Percentiles rank a stretch among this genome's conserved stretches.
Conservation (phyloP, 2,888 invertebrate genomes). For the Shargacucullia verbasci region DNA sequence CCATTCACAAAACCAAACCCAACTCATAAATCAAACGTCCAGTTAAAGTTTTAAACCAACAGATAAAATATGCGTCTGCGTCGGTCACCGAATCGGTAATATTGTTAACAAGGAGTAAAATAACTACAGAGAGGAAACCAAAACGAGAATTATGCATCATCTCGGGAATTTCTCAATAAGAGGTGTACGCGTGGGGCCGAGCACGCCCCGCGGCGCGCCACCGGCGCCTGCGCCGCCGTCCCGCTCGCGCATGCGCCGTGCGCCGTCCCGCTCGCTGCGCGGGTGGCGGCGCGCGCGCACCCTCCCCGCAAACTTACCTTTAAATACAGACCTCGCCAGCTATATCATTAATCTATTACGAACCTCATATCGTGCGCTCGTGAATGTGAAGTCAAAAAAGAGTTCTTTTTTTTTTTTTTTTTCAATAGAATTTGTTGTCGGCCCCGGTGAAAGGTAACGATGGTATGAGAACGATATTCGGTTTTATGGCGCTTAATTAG, state of each 20-base stretch:
- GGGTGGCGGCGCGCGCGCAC: slow-evolving; percentile 65
- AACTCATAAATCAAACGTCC: slow-evolving; percentile 73
- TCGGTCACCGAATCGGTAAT: slow-evolving; percentile 85
- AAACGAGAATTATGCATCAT: slow-evolving; percentile 86
- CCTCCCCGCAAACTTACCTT: slow-evolving; percentile 66
- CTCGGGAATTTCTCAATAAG: slow-evolving; percentile 88
- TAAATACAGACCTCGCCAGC: slow-evolving; percentile 81
- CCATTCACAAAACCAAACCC: slow-evolving; percentile 50
- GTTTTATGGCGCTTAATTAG: slow-evolving; percentile 87
- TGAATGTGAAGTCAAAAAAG: slow-evolving; percentile 68
- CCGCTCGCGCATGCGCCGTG: slow-evolving; percentile 66
- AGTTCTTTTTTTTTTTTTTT: slow-evolving; percentile 61
- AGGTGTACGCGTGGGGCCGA: slow-evolving; percentile 84
- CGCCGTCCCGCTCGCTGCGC: slow-evolving; percentile 62
- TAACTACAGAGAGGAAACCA: slow-evolving; percentile 78
- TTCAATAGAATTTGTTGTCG: slow-evolving; percentile 73
- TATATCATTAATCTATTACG: slow-evolving; percentile 88
- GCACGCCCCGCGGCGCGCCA: slow-evolving; percentile 62
- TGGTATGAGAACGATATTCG: slow-evolving; percentile 80
- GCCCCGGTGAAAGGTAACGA: slow-evolving; percentile 82
- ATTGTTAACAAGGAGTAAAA: slow-evolving; percentile 87
- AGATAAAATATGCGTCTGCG: slow-evolving; percentile 84
- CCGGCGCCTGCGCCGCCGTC: slow-evolving; percentile 64
- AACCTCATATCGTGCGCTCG: slow-evolving; percentile 75
- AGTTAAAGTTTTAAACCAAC: slow-evolving; percentile 59